These are phyloP conservation scores for Himalopsyche japonica DNA, from an alignment of 2,888 invertebrate species.

Conservation along the genomic window DNA sequence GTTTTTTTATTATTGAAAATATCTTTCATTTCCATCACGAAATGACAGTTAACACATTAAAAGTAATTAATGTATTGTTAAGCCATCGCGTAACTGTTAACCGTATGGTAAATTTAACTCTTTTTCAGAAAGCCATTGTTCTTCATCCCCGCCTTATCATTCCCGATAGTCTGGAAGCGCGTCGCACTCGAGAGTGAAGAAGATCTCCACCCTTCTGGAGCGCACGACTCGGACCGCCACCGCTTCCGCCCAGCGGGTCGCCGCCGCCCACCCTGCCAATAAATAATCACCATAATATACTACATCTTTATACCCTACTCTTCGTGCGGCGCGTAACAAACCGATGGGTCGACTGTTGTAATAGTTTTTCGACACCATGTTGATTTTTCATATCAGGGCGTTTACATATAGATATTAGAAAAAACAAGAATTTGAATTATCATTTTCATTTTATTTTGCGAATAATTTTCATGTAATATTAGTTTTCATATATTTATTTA, in stretches of 20 bases:
- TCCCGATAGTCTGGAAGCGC: background rate
- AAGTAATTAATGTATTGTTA: no score
- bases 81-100: no score
- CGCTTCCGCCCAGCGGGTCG: slow-evolving; percentile 9
- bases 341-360: slow-evolving; percentile 34
- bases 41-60: no score
- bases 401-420: no score
- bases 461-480: no score
- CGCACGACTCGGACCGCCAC: background rate
- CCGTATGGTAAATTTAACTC: background rate
- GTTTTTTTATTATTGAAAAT: no score
- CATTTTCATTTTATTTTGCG: no score
- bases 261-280: slow-evolving; percentile 26
- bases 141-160: background rate
- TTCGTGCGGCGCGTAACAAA: slow-evolving; percentile 13
- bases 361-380: slow-evolving; percentile 28
- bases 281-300: slow-evolving; percentile 41
- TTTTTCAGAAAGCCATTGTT: background rate
- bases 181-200: background rate
- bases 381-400: background rate
- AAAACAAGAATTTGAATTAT: no score
- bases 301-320: slow-evolving; percentile 36
- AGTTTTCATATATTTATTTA: no score
- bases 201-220: background rate
- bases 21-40: no score